phyloP scores from a whole-genome alignment of 2,113 vertebrate genomes.

The Austrofundulus limnaeus region DNA sequence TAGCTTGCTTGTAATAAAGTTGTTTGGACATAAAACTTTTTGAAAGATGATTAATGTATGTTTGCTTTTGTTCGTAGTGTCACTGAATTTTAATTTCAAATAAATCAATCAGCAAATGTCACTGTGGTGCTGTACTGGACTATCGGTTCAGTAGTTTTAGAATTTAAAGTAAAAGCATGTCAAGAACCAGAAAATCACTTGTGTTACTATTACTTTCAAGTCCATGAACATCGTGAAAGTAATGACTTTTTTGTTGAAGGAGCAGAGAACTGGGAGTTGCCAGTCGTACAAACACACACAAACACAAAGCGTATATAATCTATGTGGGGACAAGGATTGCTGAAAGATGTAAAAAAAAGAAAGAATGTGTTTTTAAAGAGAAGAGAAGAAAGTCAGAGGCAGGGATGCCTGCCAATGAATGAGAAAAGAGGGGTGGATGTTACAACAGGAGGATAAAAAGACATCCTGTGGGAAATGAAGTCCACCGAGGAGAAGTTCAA shows the following conservation, averaged over 20 bases:
- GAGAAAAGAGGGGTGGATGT: constrained; percentile 23
- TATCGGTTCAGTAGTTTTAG: too few species aligned
- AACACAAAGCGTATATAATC: constrained; percentile 1
- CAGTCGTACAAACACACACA: constrained; percentile 17
- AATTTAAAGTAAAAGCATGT: constrained; percentile 37
- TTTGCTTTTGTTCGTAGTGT: background rate
- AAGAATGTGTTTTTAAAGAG: constrained; percentile 17
- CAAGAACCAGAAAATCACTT: constrained; percentile 40
- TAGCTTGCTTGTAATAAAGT: background rate
- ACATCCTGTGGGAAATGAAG: constrained; percentile 35
- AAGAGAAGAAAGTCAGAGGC: constrained; percentile 12
- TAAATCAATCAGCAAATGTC: too few species aligned
- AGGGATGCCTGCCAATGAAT: constrained; percentile 23
- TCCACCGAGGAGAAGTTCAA: constrained; percentile 27
- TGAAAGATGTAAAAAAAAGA: constrained; percentile 5
- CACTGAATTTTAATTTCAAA: background rate
- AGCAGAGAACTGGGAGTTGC: constrained; percentile 27
- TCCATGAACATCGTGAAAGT: constrained; percentile 57
- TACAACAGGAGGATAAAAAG: constrained; percentile 42
- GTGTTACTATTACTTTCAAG: constrained; percentile 58
- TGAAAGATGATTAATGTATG: too few species aligned
- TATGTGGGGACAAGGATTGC: constrained; percentile 16
- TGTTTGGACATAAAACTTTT: background rate
- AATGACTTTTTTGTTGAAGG: constrained; percentile 59
- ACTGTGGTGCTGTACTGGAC: too few species aligned